phyloP scores from a whole-genome alignment of 2,113 vertebrate genomes.

The Fulmarus glacialis region DNA sequence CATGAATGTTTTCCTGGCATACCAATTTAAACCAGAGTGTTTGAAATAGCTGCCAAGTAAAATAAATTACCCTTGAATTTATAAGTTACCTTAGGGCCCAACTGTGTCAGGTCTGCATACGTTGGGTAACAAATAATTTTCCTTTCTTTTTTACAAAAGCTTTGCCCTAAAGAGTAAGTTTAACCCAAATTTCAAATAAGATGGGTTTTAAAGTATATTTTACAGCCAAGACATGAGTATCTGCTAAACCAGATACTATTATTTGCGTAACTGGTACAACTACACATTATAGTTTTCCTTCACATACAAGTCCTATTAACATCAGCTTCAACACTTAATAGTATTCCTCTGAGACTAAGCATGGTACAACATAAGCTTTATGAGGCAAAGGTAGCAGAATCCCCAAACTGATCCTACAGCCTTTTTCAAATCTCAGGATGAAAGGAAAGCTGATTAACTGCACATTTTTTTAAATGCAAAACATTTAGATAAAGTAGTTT shows the following conservation, averaged over 20 bases:
- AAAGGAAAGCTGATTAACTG: neutral
- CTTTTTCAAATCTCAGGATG: neutral
- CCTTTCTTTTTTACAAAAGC: neutral
- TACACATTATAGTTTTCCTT: neutral
- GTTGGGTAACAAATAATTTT: neutral
- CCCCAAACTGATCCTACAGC: neutral
- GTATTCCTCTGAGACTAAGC: neutral
- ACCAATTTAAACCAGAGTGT: slow-evolving; percentile 45
- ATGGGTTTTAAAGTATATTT: neutral
- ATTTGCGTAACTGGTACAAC: neutral
- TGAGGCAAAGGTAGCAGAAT: neutral
- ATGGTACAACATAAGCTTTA: neutral
- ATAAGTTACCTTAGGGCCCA: slow-evolving; percentile 54
- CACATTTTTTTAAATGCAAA: neutral
- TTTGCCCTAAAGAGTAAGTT: neutral
- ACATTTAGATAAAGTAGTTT: neutral
- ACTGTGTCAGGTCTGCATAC: slow-evolving; percentile 17
- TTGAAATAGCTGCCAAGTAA: slow-evolving; percentile 74
- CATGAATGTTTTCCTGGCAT: slow-evolving; percentile 54
- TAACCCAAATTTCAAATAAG: neutral
- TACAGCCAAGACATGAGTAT: neutral
- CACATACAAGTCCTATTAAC: neutral
- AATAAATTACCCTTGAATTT: slow-evolving; percentile 77
- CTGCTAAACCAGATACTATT: neutral
- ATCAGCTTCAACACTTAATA: neutral